phyloP scores from a whole-genome alignment of 2,888 invertebrate genomes.

The Mechanitis mazaeus region DNA sequence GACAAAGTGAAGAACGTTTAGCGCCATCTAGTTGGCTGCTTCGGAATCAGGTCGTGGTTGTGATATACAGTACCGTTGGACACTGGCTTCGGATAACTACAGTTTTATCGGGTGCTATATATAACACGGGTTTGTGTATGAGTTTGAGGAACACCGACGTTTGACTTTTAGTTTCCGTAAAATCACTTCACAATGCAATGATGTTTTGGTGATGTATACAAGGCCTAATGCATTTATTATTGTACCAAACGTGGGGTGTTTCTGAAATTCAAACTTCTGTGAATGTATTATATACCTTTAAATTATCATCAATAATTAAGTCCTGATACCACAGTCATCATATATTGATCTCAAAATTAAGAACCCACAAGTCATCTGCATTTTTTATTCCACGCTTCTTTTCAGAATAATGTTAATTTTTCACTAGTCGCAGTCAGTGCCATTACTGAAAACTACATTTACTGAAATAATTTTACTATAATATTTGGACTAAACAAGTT shows the following conservation, averaged over 20 bases:
- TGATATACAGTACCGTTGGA: conserved; percentile 48
- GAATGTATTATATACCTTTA: conserved; percentile 29
- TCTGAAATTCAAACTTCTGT: conserved; percentile 33
- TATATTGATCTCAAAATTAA: conserved; percentile 67
- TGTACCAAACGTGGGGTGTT: conserved; percentile 55
- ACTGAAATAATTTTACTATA: too few species aligned
- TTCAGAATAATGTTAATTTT: conserved; percentile 24
- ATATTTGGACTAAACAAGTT: background rate
- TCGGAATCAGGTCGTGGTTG: conserved; percentile 54
- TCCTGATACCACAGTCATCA: conserved; percentile 50
- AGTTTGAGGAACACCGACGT: conserved; percentile 50
- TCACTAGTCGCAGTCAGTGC: conserved; percentile 55
- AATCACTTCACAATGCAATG: conserved; percentile 37
- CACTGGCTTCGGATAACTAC: conserved; percentile 31
- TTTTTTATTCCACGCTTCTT: conserved; percentile 38
- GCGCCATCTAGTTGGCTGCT: conserved; percentile 49
- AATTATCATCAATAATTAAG: conserved; percentile 31
- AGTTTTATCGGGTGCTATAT: conserved; percentile 49
- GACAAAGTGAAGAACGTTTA: conserved; percentile 21
- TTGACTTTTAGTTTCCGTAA: conserved; percentile 23
- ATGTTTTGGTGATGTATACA: conserved; percentile 19
- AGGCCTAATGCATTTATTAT: conserved; percentile 36
- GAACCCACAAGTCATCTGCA: conserved; percentile 64
- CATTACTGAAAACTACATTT: conserved; percentile 32
- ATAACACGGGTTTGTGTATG: conserved; percentile 37